phyloP scores from a whole-genome alignment of 2,113 vertebrate genomes.

The Atherinomorus stipes region DNA sequence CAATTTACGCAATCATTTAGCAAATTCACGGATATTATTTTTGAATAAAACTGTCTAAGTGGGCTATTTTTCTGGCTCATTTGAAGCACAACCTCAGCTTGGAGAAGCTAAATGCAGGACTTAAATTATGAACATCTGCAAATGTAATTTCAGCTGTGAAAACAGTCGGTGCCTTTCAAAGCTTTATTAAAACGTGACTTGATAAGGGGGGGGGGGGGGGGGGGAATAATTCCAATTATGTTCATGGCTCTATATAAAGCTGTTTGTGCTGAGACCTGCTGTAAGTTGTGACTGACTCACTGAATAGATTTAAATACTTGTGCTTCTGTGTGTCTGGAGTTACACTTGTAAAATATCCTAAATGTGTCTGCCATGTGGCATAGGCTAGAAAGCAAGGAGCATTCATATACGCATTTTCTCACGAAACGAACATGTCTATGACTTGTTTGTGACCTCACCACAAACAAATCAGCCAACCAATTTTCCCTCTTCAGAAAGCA shows the following conservation, averaged over 20 bases:
- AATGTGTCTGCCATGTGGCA: conserved; percentile 73
- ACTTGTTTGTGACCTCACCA: conserved; percentile 73
- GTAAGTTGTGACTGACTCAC: conserved; percentile 27
- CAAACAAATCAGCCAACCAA: conserved; percentile 53
- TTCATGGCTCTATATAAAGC: conserved; percentile 30
- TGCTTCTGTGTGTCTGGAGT: conserved; percentile 66
- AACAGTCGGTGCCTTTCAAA: conserved; percentile 8
- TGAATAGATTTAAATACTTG: conserved; percentile 47
- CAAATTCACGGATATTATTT: conserved; percentile 29
- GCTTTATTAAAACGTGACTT: conserved; percentile 21
- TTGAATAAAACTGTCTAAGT: conserved; percentile 9
- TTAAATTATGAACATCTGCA: conserved; percentile 16
- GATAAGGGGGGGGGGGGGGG: no score
- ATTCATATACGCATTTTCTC: conserved; percentile 50
- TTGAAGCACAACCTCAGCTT: conserved; percentile 18
- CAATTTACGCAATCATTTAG: conserved; percentile 17
- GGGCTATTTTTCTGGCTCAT: conserved; percentile 3
- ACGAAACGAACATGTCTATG: conserved; percentile 61
- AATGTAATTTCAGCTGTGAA: conserved; percentile 7
- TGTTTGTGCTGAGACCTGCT: not conserved
- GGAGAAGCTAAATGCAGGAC: not conserved
- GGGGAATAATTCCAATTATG: conserved; percentile 2
- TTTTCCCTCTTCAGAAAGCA: conserved; percentile 45
- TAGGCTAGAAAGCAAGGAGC: conserved; percentile 20
- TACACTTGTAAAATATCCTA: conserved; percentile 65